Conservation (phyloP, 2,888 invertebrate species). For the Saturnia japonica region DNA sequence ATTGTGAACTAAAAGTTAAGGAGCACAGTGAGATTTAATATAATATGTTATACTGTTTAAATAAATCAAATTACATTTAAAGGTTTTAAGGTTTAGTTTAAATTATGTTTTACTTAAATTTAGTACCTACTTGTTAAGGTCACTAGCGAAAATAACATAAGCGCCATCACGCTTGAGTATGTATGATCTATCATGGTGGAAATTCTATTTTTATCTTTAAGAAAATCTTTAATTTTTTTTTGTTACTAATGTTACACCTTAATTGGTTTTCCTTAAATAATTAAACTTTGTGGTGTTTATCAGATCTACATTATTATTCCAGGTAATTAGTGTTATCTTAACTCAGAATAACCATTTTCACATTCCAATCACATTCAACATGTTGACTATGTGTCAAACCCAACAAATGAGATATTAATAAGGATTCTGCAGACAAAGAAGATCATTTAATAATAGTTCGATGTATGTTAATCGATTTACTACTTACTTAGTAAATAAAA, state of each 20-base stretch:
- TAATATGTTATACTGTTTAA: background rate
- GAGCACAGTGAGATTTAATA: background rate
- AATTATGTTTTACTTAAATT: background rate
- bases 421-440: too few relatives aligned
- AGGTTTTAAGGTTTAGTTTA: background rate
- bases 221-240: too few relatives aligned
- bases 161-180: background rate
- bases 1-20: background rate
- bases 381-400: background rate
- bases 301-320: background rate
- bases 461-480: too few relatives aligned
- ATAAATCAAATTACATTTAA: constrained; percentile 1
- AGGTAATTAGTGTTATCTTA: background rate
- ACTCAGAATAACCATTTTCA: background rate
- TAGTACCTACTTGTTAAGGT: constrained; percentile 3
- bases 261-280: background rate
- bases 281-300: background rate
- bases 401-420: too few relatives aligned
- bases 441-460: too few relatives aligned
- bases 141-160: background rate
- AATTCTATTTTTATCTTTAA: too few relatives aligned
- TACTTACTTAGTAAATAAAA: too few relatives aligned
- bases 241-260: too few relatives aligned
- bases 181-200: background rate
- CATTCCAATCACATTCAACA: background rate